phyloP scores from a whole-genome alignment of 2,888 invertebrate genomes.

The Acleris literana region DNA sequence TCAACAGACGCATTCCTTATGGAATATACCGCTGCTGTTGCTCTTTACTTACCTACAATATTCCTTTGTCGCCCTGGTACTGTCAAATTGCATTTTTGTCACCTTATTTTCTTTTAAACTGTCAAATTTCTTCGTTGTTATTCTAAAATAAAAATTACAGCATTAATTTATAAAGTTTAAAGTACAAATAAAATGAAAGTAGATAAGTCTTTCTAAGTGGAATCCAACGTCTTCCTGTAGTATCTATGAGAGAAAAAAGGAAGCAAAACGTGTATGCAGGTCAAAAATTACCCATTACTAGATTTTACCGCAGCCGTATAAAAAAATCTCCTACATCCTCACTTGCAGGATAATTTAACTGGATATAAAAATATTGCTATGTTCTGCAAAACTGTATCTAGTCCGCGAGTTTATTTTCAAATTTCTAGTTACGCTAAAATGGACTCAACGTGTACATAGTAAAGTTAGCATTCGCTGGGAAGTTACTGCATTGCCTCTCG shows the following conservation, averaged over 20 bases:
- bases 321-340: too few relatives aligned
- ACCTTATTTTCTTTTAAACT: not conserved
- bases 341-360: not conserved
- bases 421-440: not conserved
- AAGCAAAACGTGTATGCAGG: too few relatives aligned
- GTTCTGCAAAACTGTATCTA: slow-evolving; percentile 4
- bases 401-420: not conserved
- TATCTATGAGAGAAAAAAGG: too few relatives aligned
- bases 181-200: too few relatives aligned
- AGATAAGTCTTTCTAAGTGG: too few relatives aligned
- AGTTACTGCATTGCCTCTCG: not conserved
- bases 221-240: too few relatives aligned
- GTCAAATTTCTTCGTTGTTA: too few relatives aligned
- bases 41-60: slow-evolving; percentile 1
- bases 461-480: slow-evolving; percentile 8
- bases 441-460: slow-evolving; percentile 1
- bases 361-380: not conserved
- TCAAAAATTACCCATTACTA: too few relatives aligned
- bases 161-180: too few relatives aligned
- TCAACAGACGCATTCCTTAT: slow-evolving; percentile 1
- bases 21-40: not conserved
- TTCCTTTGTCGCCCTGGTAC: not conserved
- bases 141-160: too few relatives aligned
- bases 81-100: slow-evolving; percentile 1
- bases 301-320: too few relatives aligned